Evolutionary conservation across 2,113 vertebrate species (phyloP), one percentile per base, ranked within the genome.

Genomic region (Takifugu bimaculatus): DNA sequence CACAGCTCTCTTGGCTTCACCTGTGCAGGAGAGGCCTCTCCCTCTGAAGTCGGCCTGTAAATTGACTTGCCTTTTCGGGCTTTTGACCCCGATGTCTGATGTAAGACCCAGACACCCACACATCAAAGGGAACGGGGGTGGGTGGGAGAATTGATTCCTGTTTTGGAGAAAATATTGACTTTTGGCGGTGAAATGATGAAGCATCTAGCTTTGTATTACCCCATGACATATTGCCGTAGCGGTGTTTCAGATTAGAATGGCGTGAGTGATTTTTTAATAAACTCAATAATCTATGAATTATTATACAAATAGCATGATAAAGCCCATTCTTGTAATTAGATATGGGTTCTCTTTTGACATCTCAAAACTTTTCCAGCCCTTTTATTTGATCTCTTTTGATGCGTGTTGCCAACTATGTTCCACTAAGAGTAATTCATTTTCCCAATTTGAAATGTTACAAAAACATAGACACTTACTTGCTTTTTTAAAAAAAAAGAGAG

Each of bases 1-100:
- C 50, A 45, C 14, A 20, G 44, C 68, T 78, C 67, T 81, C 65
- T 43, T 43, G 66, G 72, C 62, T 45, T 69, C 82, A 84, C 83
- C 84, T 85, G 81, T 50, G 66, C 70, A 73, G 68, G 63, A 84
- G 73, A 81, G 75, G 65, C 76, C 77, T 75, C 67, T 80, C 64
- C 71, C 78, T 88, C 79, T 87, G 80, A 87, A 83, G 82, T 86
- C 78, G 86, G 81, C 76, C 80, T 86, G 80, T 80, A 88, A 90
- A 90, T 88, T 87, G 86, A 86, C 85, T 90, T 77, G 87, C 88
- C 86, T 91, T 89, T 87, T 87, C 82, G 88, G 88, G 85, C 85
- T 87, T 39, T 87, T 88, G 89, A 91, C 89, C 89, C 88, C 82
- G 82, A 83, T 79, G 88, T 89, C 87, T 91, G 90, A 91, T 91